These are phyloP conservation scores for Leptinotarsa haldemani DNA, from an alignment of 2,888 invertebrate species.

Conservation along the genomic window DNA sequence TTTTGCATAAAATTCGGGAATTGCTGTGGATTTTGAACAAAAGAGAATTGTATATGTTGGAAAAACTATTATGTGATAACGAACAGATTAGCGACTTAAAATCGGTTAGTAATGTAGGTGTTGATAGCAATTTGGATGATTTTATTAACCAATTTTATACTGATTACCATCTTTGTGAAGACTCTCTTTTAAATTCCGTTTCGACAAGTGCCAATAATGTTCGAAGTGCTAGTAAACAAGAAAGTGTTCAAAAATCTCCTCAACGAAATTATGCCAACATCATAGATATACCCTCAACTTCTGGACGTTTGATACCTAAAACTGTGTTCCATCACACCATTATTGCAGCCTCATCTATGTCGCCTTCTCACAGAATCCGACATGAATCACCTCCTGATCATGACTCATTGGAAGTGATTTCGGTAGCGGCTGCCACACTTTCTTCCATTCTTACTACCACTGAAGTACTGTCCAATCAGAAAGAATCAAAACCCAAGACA, in stretches of 20 bases:
- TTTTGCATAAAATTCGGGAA: slow-evolving; percentile 91
- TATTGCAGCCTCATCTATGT: slow-evolving; percentile 63
- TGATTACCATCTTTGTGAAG: slow-evolving; percentile 68
- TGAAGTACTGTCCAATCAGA: not conserved
- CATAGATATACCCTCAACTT: slow-evolving; percentile 73
- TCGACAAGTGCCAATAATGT: slow-evolving; percentile 12
- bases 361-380: slow-evolving; percentile 20
- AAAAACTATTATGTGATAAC: slow-evolving; percentile 90
- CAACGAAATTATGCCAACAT: slow-evolving; percentile 46
- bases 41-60: slow-evolving; percentile 85
- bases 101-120: slow-evolving; percentile 60
- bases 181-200: slow-evolving; percentile 56
- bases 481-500: slow-evolving; percentile 55
- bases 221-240: slow-evolving; percentile 14
- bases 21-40: slow-evolving; percentile 88
- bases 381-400: slow-evolving; percentile 66
- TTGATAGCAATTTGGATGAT: slow-evolving; percentile 73
- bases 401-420: slow-evolving; percentile 70
- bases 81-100: slow-evolving; percentile 76
- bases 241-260: slow-evolving; percentile 50
- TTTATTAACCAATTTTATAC: slow-evolving; percentile 78
- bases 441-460: slow-evolving; percentile 70
- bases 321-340: slow-evolving; percentile 72
- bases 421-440: slow-evolving; percentile 74
- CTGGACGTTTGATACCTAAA: slow-evolving; percentile 74